These are phyloP conservation scores for Pteruthius melanotis DNA, from an alignment of 2,113 vertebrate species.

Conservation along the genomic window DNA sequence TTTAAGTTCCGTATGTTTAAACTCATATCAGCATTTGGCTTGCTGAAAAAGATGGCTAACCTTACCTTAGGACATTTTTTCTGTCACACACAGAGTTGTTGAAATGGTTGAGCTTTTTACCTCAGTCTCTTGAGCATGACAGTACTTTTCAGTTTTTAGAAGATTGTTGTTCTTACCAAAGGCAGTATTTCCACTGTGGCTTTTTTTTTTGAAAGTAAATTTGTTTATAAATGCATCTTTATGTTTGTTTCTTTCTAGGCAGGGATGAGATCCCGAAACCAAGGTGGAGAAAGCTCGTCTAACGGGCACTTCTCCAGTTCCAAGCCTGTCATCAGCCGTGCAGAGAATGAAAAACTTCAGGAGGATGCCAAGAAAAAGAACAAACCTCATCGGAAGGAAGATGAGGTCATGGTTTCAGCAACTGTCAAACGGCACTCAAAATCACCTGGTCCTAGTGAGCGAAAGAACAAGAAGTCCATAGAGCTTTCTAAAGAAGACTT, in stretches of 20 bases:
- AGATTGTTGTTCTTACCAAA: not conserved
- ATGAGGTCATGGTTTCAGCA: conserved; percentile 76
- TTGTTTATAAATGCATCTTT: not conserved
- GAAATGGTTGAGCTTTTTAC: not conserved
- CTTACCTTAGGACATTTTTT: not conserved
- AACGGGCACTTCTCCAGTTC: conserved; percentile 76
- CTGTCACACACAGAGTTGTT: not conserved
- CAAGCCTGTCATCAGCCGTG: conserved; percentile 69
- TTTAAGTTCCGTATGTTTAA: not conserved
- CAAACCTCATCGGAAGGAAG: conserved; percentile 77
- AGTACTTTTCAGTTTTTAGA: not conserved
- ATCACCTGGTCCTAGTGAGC: conserved; percentile 63
- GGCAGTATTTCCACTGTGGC: not conserved
- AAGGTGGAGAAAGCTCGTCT: conserved; percentile 80
- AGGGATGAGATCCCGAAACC: conserved; percentile 90
- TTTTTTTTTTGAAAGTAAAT: not conserved
- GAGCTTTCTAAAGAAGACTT: conserved; percentile 87
- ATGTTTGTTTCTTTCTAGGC: conserved; percentile 69
- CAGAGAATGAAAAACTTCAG: conserved; percentile 75
- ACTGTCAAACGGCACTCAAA: conserved; percentile 78
- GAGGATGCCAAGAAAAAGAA: conserved; percentile 83
- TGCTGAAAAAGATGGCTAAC: not conserved
- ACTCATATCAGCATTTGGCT: not conserved
- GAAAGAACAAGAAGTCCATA: conserved; percentile 72
- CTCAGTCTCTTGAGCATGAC: not conserved